phyloP scores from a whole-genome alignment of 2,888 invertebrate genomes.

The Mellilla xanthometata region DNA sequence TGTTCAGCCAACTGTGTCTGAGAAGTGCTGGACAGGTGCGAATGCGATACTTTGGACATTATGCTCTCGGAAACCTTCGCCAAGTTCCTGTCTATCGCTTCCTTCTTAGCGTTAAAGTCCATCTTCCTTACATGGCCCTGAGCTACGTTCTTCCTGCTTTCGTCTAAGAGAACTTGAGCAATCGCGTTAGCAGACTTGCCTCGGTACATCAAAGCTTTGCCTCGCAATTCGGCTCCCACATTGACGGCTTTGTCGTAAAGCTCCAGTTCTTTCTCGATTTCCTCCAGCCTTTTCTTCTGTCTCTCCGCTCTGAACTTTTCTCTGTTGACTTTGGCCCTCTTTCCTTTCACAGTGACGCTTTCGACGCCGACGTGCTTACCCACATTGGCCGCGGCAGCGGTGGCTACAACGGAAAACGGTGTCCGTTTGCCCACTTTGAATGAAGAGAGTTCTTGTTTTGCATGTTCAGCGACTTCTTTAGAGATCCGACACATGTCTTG shows the following conservation, averaged over 20 bases:
- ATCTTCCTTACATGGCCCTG: conserved; percentile 55
- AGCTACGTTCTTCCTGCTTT: conserved; percentile 81
- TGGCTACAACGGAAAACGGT: conserved; percentile 84
- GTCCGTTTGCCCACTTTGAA: conserved; percentile 84
- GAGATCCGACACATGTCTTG: conserved; percentile 86
- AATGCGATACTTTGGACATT: conserved; percentile 42
- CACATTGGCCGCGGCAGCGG: conserved; percentile 84
- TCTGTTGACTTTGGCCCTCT: conserved; percentile 70
- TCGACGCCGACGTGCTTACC: conserved; percentile 84
- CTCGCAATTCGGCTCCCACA: conserved; percentile 76
- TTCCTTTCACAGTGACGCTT: conserved; percentile 70
- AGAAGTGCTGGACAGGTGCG: conserved; percentile 40
- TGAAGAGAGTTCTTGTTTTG: conserved; percentile 85
- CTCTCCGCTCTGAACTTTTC: conserved; percentile 63
- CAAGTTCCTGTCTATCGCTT: conserved; percentile 44
- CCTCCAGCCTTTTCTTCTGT: conserved; percentile 72
- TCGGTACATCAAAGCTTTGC: conserved; percentile 83
- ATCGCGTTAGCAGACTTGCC: conserved; percentile 91
- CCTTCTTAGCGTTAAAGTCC: conserved; percentile 49
- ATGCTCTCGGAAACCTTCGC: conserved; percentile 45
- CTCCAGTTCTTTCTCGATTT: conserved; percentile 63
- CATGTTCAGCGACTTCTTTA: conserved; percentile 85
- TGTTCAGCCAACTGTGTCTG: conserved; percentile 47
- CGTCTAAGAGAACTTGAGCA: conserved; percentile 84
- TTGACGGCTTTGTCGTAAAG: conserved; percentile 67